Conservation (phyloP, 2,113 vertebrate genomes). For the Spermophilus dauricus region DNA sequence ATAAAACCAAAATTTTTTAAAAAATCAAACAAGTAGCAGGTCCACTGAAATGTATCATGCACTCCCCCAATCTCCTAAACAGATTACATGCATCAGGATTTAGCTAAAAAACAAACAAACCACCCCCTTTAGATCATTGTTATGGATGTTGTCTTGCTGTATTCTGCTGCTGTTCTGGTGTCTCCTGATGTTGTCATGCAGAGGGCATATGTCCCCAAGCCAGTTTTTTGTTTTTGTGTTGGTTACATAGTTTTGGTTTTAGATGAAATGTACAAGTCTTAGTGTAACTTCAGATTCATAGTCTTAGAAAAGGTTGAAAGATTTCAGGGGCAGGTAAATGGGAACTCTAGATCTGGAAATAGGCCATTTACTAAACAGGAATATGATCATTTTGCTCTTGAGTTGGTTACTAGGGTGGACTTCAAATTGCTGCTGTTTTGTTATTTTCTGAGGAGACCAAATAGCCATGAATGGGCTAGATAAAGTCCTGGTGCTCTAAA, state of each 20-base stretch:
- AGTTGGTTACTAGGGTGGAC: background rate
- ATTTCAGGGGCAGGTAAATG: background rate
- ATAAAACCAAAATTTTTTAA: background rate
- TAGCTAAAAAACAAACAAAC: background rate
- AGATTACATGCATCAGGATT: background rate
- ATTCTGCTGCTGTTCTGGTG: rapidly evolving
- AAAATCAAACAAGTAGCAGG: background rate
- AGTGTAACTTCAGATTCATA: constrained; percentile 24
- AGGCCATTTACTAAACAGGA: background rate
- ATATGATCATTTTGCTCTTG: background rate
- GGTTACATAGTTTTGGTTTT: background rate
- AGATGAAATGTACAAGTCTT: background rate
- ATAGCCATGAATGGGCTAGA: background rate
- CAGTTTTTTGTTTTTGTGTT: background rate
- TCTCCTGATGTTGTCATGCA: background rate
- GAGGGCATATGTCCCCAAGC: no score
- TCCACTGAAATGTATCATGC: background rate
- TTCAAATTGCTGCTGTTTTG: background rate
- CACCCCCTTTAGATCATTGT: background rate
- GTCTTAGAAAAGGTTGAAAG: background rate
- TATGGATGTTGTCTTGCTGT: background rate
- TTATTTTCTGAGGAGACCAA: background rate
- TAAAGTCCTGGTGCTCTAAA: background rate
- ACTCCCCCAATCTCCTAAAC: background rate
- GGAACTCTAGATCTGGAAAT: background rate